phyloP scores from a whole-genome alignment of 2,113 vertebrate genomes.

The Damaliscus lunatus region DNA sequence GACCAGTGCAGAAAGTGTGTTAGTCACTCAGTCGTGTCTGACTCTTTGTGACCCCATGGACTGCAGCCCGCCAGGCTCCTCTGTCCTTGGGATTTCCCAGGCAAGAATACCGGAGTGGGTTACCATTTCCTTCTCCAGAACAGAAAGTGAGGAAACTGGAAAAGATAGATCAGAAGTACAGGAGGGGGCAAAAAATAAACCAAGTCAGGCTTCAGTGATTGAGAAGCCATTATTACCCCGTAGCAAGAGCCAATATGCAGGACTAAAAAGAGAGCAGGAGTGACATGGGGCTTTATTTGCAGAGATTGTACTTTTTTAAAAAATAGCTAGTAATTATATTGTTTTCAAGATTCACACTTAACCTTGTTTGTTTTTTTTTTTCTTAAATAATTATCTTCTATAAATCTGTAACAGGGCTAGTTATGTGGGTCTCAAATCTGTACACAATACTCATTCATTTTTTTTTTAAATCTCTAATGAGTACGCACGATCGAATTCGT shows the following conservation, averaged over 20 bases:
- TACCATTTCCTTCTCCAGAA: neutral
- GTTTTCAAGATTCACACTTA: neutral
- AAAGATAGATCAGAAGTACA: neutral
- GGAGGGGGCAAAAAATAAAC: neutral
- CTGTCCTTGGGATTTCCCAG: neutral
- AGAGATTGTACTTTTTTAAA: neutral
- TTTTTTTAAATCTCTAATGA: neutral
- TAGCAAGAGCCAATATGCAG: neutral
- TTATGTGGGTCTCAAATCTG: rapidly evolving
- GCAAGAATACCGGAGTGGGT: neutral
- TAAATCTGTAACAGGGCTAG: neutral
- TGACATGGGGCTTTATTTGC: neutral
- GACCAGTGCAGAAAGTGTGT: rapidly evolving
- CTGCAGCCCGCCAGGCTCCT: neutral
- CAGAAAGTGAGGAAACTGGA: neutral
- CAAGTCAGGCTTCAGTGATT: neutral
- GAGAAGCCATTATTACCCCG: neutral
- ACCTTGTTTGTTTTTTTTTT: neutral
- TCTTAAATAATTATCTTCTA: neutral
- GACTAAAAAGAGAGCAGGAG: neutral
- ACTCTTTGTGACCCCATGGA: neutral
- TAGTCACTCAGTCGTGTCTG: neutral
- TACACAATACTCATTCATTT: neutral
- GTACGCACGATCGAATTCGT: neutral
- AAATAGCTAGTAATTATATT: neutral